Evolutionary conservation across 1,140 invertebrate species (phyloP), one percentile per base, ranked within the genome.

Genomic region (silkworm (Bombyx mori)): DNA sequence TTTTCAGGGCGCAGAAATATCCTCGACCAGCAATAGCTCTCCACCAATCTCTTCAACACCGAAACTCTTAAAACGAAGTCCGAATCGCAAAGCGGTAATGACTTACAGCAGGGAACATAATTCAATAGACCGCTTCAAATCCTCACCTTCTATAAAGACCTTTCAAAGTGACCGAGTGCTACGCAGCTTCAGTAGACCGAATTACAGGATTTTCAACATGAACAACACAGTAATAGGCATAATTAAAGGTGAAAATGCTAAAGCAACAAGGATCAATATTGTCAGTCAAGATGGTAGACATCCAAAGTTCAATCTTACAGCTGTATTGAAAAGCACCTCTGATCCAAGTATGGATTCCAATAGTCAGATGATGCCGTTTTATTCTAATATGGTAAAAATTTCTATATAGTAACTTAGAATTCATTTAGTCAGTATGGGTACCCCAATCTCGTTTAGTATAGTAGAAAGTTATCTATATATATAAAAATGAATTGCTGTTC

Each of bases 21-120:
- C 66, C 18, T 68, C 65, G n/a, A 75, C 61, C 8, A 59, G 55
- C 35, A 66, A 57, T 49, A 60, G 56, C 1, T 79, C 80, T 1
- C 78, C 75, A 10, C 68, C 75, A 6, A 75, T 79, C 5, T 61
- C 59, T 4, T 43, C 35, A 5, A 79, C 75, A 42, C 78, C 78
- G 0, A 78, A 69, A 52, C 67, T 7, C 22, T 56, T 1, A 59
- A 55, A 1, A 66, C 61, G 9, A 35, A 35, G 26, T 5, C 26
- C 26, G 26, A 35, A 35, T 35, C 26, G 26, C 26, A 35, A 35
- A 35, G 4, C 26, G 2, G 26, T 35, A 35, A 35, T 35, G 26
- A 35, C 26, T 5, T 35, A 35, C 4, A 35, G 26, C 51, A 5
- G 42, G 42, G 8, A 42, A 42, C 51, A 52, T 9, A 26, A 12